Evolutionary conservation across 1,140 invertebrate species (phyloP).

Genomic region (Potamilus streckersoni): DNA sequence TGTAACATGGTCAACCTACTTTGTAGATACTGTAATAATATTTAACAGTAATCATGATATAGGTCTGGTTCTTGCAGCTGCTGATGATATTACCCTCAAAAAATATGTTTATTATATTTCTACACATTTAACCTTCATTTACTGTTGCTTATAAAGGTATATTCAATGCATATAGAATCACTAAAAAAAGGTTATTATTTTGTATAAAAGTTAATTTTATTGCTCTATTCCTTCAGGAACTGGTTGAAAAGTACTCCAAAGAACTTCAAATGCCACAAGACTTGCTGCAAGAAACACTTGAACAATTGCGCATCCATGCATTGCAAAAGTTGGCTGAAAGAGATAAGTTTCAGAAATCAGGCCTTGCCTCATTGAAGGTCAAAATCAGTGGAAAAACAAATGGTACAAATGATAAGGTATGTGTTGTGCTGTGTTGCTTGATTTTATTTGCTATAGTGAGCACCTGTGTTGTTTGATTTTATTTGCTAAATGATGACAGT

Average conservation of each 20-base stretch:
- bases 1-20: too few species aligned
- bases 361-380: conserved; percentile 75
- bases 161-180: too few species aligned
- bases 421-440: not conserved
- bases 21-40: too few species aligned
- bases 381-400: conserved; percentile 29
- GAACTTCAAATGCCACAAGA: conserved; percentile 71
- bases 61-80: too few species aligned
- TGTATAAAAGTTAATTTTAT: too few species aligned
- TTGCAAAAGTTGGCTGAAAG: conserved; percentile 76
- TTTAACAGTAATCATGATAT: too few species aligned
- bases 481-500: not conserved
- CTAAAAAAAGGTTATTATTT: too few species aligned
- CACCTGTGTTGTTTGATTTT: not conserved
- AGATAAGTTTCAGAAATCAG: conserved; percentile 75
- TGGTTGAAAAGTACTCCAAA: conserved; percentile 72
- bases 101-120: too few species aligned
- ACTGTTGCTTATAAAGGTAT: too few species aligned
- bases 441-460: not conserved
- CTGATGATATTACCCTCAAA: too few species aligned
- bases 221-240: conserved; percentile 67
- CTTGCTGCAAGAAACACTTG: conserved; percentile 71
- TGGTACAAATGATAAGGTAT: conserved; percentile 1
- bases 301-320: conserved; percentile 76
- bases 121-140: too few species aligned